These are phyloP conservation scores for Corythornis cristatus DNA, from an alignment of 2,113 vertebrate genomes.

Conservation along the genomic window DNA sequence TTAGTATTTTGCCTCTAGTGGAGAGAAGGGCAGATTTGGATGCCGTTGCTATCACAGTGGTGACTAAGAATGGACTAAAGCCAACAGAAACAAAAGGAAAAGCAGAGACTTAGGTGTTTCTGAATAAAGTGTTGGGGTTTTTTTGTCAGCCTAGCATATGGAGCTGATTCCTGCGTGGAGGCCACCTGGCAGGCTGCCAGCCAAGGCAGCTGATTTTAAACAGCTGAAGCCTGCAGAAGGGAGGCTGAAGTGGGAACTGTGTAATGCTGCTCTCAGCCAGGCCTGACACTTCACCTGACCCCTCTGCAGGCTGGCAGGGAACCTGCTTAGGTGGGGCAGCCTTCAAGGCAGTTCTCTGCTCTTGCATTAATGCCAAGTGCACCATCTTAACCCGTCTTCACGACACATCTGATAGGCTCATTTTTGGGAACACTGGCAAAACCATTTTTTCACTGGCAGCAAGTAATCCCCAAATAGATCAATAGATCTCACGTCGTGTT, in stretches of 20 bases:
- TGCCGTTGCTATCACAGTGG: not conserved
- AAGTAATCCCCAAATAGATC: not conserved
- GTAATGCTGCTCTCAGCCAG: not conserved
- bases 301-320: not conserved
- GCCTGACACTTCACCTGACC: not conserved
- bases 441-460: not conserved
- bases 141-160: not conserved
- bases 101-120: not conserved
- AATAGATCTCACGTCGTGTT: not conserved
- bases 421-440: not conserved
- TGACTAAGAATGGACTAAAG: not conserved
- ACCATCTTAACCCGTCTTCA: not conserved
- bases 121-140: not conserved
- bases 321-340: not conserved
- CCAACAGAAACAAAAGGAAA: constrained; percentile 11
- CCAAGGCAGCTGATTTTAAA: not conserved
- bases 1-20: not conserved
- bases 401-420: rapidly evolving
- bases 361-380: not conserved
- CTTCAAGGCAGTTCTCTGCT: not conserved
- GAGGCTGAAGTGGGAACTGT: not conserved
- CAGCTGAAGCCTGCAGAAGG: not conserved
- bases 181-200: not conserved
- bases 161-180: not conserved
- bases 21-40: not conserved